Base-by-base conservation (phyloP, 1,140 invertebrate species). In the Drosophila varians region DNA sequence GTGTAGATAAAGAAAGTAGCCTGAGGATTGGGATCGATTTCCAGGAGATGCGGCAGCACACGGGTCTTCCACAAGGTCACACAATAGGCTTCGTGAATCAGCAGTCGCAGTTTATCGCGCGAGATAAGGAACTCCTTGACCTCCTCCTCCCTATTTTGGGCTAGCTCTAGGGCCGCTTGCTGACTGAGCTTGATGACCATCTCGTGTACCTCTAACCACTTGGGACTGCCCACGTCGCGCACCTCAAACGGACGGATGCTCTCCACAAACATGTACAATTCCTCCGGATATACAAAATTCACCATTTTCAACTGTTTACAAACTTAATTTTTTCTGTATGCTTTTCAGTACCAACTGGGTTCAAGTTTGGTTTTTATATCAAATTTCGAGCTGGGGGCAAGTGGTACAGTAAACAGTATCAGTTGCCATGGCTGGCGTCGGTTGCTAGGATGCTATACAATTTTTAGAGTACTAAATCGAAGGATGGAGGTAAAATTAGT, bases 141-240 rank as follows among this genome's bases (percentile, higher is more conserved):
- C 23, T 93, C 92, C 91, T 96, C 96, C 79, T 96, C 95, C 47
- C 93, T 93, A 69, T 94, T 89, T 19, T 92, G 91, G 9, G 92
- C 92, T 16, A 95, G 94, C 92, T 97, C 95, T 16, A 96, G 91
- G 66, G 95, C 93, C 26, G 95, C 95, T 92, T 96, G 95, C 87
- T 96, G 95, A 68, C 95, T 95, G n/a, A 97, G 83, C 87, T 96
- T 94, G 71, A 96, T 94, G 3, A 96, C 88, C 69, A 94, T 93
- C 77, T 95, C 94, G 74, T 96, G 96, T 90, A 93, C 94, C 76
- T 96, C 95, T 36, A 96, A 91, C 96, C 96, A 97, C 45, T 95
- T 82, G 40, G 19, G 8, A 12, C 46, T 73, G 12, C 90, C 90
- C 18, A 91, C 80, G 25, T 91, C 82, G 3, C 74, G 47, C n/a